phyloP scores from a whole-genome alignment of 37 sponge, comb jelly and placozoan genomes.

The Cladorhizidae sp. region DNA sequence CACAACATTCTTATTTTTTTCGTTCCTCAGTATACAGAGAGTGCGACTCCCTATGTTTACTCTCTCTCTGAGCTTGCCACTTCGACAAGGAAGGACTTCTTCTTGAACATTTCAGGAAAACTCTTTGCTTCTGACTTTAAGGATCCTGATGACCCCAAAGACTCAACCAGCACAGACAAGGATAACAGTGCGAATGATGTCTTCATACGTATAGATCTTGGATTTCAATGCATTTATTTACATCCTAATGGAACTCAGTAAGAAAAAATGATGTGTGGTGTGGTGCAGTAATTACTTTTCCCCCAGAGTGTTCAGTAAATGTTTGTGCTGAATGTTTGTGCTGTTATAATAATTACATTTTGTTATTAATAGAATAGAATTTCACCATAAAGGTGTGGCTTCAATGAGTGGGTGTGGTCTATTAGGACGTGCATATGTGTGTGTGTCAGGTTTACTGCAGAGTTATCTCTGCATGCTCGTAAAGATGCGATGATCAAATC shows the following conservation, averaged over 20 bases:
- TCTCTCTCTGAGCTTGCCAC: conserved; percentile 4
- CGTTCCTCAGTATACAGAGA: neutral
- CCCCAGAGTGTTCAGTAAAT: no score
- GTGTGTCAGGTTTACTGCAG: no score
- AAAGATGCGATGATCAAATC: no score
- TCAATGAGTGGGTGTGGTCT: no score
- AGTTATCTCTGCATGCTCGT: no score
- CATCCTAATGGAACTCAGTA: conserved; percentile 7
- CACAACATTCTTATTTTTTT: neutral
- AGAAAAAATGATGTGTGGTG: no score
- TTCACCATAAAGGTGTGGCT: no score
- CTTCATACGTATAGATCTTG: conserved; percentile 36
- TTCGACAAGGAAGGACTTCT: neutral
- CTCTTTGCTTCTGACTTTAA: neutral
- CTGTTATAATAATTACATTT: no score
- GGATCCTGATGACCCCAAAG: neutral
- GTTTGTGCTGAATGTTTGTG: no score
- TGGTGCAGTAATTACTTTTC: no score
- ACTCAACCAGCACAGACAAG: neutral
- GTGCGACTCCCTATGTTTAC: neutral
- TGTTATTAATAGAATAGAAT: no score
- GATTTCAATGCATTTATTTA: conserved; percentile 21
- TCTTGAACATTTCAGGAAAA: neutral
- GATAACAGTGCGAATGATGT: conserved; percentile 12
- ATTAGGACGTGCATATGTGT: no score